These are phyloP conservation scores for Ochropleura leucogaster DNA, from an alignment of 2,888 invertebrate genomes.

Conservation along the genomic window DNA sequence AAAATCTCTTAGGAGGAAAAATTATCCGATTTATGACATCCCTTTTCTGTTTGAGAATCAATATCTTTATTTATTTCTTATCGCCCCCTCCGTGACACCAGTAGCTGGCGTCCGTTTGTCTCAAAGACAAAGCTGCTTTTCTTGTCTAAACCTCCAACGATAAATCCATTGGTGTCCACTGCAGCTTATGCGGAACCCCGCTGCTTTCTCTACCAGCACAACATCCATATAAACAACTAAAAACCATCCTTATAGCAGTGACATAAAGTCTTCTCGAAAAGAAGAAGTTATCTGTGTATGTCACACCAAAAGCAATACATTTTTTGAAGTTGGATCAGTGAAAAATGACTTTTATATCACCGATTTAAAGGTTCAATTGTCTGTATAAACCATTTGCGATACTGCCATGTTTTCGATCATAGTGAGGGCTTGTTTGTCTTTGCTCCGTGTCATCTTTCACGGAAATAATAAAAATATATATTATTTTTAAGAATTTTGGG, in stretches of 20 bases:
- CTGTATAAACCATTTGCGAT: slow-evolving; percentile 48
- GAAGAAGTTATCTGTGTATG: slow-evolving; percentile 49
- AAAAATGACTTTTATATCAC: slow-evolving; percentile 51
- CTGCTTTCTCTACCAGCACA: slow-evolving; percentile 63
- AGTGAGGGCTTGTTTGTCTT: slow-evolving; percentile 68
- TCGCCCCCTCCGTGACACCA: slow-evolving; percentile 64
- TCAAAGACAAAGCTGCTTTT: slow-evolving; percentile 85
- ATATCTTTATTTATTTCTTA: slow-evolving; percentile 69
- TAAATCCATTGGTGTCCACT: slow-evolving; percentile 86
- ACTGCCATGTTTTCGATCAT: slow-evolving; percentile 64
- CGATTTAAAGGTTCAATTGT: slow-evolving; percentile 46
- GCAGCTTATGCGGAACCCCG: slow-evolving; percentile 78
- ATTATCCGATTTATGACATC: slow-evolving; percentile 55
- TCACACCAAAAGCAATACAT: slow-evolving; percentile 58
- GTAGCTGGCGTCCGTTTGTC: slow-evolving; percentile 79
- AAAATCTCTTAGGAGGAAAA: slow-evolving; percentile 30
- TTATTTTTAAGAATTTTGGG: slow-evolving; percentile 41
- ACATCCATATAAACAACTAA: slow-evolving; percentile 30
- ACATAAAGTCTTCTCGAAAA: slow-evolving; percentile 11
- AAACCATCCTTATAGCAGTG: slow-evolving; percentile 31
- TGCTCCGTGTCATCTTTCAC: slow-evolving; percentile 66
- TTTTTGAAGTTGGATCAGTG: slow-evolving; percentile 45
- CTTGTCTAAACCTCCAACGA: slow-evolving; percentile 84
- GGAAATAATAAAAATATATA: slow-evolving; percentile 63
- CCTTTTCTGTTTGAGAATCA: slow-evolving; percentile 59